phyloP scores from a whole-genome alignment of 2,113 vertebrate species.

The Vicugna pacos region DNA sequence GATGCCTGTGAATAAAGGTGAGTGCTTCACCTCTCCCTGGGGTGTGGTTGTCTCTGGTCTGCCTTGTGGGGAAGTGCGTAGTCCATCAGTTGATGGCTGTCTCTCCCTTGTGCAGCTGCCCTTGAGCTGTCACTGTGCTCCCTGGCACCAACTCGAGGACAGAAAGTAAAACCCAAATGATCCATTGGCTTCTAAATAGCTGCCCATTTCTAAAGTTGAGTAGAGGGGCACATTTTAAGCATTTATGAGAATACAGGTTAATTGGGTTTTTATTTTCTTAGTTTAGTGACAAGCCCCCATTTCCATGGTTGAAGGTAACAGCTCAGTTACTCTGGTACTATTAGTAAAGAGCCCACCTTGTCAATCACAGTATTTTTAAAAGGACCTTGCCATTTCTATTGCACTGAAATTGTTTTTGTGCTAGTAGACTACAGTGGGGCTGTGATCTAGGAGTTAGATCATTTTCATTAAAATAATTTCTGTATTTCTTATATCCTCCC shows the following conservation, averaged over 20 bases:
- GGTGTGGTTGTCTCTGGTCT: neutral
- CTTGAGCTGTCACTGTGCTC: neutral
- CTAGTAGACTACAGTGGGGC: neutral
- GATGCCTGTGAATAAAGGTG: conserved; percentile 97
- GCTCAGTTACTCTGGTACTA: neutral
- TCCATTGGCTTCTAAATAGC: neutral
- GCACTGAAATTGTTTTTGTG: neutral
- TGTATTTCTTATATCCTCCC: neutral
- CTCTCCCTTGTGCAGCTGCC: neutral
- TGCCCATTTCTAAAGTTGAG: neutral
- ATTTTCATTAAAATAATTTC: conserved; percentile 12
- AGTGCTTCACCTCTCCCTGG: neutral
- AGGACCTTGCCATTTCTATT: neutral
- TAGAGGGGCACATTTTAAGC: neutral
- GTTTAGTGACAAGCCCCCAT: neutral
- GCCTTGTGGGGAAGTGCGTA: fast-evolving
- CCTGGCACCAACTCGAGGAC: neutral
- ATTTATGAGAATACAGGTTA: neutral
- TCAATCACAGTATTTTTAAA: neutral
- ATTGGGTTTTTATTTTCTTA: conserved; percentile 47
- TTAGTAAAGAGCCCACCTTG: neutral
- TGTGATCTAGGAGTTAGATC: neutral
- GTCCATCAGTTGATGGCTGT: fast-evolving
- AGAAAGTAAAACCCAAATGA: neutral
- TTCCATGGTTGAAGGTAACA: neutral